A percentile compares a stretch with the other conserved stretches of the same genome.
These are phyloP conservation scores for Callionymus lyra DNA, from an alignment of 2,113 vertebrate genomes.

Conservation along the genomic window DNA sequence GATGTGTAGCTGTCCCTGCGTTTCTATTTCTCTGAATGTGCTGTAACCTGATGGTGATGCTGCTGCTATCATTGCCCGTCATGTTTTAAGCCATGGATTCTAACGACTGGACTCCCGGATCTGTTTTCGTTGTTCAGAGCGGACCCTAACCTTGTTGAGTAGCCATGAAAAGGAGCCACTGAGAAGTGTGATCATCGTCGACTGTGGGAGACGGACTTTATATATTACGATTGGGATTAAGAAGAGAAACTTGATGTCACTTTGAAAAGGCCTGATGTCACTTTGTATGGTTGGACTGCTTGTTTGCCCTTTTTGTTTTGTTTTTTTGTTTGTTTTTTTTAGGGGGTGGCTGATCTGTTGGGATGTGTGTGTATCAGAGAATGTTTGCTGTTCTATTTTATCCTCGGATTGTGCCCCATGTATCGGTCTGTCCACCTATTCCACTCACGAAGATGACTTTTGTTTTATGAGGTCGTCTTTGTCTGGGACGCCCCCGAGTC, in stretches of 20 bases:
- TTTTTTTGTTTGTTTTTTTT: slow-evolving; percentile 16
- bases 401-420: slow-evolving; percentile 47
- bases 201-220: slow-evolving; percentile 36
- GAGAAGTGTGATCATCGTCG: slow-evolving; percentile 41
- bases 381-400: slow-evolving; percentile 56
- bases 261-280: slow-evolving; percentile 69
- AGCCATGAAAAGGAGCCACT: slow-evolving; percentile 40
- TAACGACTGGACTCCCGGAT: slow-evolving; percentile 1
- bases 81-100: slow-evolving; percentile 32
- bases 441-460: slow-evolving; percentile 26
- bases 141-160: slow-evolving; percentile 55
- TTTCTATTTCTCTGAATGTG: slow-evolving; percentile 55
- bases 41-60: slow-evolving; percentile 58
- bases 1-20: slow-evolving; percentile 27
- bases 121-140: slow-evolving; percentile 35
- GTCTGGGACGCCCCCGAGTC: slow-evolving; percentile 22
- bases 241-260: slow-evolving; percentile 64
- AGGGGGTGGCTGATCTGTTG: slow-evolving; percentile 31
- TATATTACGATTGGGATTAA: slow-evolving; percentile 30
- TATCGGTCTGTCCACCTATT: slow-evolving; percentile 38
- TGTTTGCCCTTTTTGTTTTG: slow-evolving; percentile 38
- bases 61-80: slow-evolving; percentile 58
- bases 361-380: slow-evolving; percentile 39
- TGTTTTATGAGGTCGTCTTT: slow-evolving; percentile 30
- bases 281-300: slow-evolving; percentile 64